Evolutionary conservation across 2,113 vertebrate species (phyloP).

Genomic region (Rhabdornis inornatus): DNA sequence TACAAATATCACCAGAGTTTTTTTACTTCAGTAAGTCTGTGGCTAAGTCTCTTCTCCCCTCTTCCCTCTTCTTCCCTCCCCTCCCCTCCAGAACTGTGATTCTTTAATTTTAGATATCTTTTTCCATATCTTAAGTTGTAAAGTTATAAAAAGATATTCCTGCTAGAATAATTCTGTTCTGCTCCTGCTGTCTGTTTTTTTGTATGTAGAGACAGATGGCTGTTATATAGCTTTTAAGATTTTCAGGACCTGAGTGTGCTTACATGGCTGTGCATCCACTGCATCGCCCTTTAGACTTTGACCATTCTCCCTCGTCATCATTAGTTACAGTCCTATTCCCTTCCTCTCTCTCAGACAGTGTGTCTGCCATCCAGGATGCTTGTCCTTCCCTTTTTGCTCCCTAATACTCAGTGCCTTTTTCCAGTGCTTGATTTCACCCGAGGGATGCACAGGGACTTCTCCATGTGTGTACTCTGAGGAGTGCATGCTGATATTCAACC

Average conservation of each 20-base stretch:
- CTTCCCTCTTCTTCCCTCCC: not conserved
- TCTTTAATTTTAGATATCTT: not conserved
- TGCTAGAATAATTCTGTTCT: not conserved
- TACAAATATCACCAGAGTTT: not conserved
- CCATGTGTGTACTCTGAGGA: not conserved
- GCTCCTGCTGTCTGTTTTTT: not conserved
- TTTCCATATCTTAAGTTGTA: not conserved
- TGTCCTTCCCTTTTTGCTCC: not conserved
- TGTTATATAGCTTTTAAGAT: not conserved
- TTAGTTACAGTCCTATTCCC: not conserved
- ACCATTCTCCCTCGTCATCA: not conserved
- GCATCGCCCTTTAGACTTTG: not conserved
- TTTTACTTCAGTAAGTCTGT: not conserved
- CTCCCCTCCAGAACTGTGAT: not conserved
- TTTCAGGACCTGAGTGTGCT: not conserved
- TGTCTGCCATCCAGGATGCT: not conserved
- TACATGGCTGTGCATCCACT: not conserved
- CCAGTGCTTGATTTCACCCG: not conserved
- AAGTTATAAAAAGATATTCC: not conserved
- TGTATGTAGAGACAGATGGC: not conserved
- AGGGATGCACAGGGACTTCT: not conserved
- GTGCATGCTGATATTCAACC: accelerated
- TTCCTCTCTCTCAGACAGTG: not conserved
- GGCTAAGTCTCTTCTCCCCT: not conserved
- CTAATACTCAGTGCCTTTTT: not conserved